Base-by-base conservation (phyloP, 2,888 invertebrate genomes). In the Drosophila algonquin region DNA sequence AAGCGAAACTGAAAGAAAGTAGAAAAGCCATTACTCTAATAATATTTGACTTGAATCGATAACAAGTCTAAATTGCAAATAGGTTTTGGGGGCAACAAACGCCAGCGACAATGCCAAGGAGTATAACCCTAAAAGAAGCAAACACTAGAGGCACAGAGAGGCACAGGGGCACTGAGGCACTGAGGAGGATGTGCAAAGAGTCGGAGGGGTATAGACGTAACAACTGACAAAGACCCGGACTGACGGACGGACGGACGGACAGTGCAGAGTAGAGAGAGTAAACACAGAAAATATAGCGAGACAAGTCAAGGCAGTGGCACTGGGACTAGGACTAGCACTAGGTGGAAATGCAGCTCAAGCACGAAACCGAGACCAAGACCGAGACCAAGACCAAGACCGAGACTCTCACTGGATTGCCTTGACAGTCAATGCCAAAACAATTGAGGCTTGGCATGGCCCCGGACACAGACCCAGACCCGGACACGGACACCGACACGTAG, bases 341-440 rank as follows among this genome's bases (percentile, higher is more conserved):
- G 47, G 44, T 35, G 35, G 60, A 45, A 58, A 70, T 52, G 63
- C 69, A 77, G 46, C 68, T 58, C 61, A 53, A 60, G 61, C 68
- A 51, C 50, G 24, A 70, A 68, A 64, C 57, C 70, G 63, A 73
- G 75, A 53, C 52, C 65, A 47, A 73, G 70, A 53, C 52, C 65
- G 45, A 73, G 70, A 47, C 50, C 62, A 67, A 65, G 72, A 65
- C 65, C 58, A 47, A 76, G 73, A 59, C 63, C 62, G 52, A 74
- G 79, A 63, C 77, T 73, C 77, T 76, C 61, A 67, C 69, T 63
- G 63, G 71, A 67, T 73, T 52, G 76, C 86, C 88, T 87, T 83
- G 86, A 73, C 76, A 87, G 73, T 85, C 83, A 83, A 83, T 83
- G 83, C 65, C 88, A 83, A 77, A 81, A 81, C 79, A 82, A 84